Conservation (phyloP, 2,797 vertebrate species). For the Lepus townsendii region DNA sequence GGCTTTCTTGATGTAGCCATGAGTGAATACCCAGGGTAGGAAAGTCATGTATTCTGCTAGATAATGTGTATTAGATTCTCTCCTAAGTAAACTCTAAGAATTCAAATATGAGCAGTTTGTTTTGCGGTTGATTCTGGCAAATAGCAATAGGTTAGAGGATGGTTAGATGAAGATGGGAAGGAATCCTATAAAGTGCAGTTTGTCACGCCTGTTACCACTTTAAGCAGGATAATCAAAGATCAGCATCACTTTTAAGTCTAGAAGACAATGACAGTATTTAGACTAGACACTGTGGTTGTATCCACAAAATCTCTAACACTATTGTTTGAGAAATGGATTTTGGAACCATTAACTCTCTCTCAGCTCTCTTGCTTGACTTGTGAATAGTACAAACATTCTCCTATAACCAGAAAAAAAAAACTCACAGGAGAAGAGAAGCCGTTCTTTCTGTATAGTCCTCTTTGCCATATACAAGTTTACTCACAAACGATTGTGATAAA, state of each 20-base stretch:
- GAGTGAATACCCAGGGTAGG: neutral
- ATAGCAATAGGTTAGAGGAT: neutral
- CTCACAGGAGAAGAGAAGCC: neutral
- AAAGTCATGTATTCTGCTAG: neutral
- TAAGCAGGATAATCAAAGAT: neutral
- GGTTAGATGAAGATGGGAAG: neutral
- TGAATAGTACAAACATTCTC: neutral
- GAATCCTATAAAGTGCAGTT: neutral
- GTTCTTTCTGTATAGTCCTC: neutral
- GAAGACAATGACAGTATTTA: neutral
- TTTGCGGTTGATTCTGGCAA: constrained; percentile 4
- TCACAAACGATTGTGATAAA: too few relatives aligned
- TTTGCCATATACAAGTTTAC: neutral
- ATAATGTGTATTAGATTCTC: neutral
- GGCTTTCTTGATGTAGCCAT: neutral
- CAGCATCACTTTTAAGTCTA: neutral
- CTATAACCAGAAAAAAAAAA: neutral
- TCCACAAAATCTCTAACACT: neutral
- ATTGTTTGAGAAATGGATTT: neutral
- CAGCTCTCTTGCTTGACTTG: too few relatives aligned
- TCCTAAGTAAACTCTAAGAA: neutral
- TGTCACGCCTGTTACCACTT: neutral
- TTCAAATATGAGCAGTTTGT: neutral
- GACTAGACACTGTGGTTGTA: neutral
- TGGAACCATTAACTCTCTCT: too few relatives aligned